phyloP scores from a whole-genome alignment of 2,113 vertebrate genomes.

The Atherinomorus stipes region DNA sequence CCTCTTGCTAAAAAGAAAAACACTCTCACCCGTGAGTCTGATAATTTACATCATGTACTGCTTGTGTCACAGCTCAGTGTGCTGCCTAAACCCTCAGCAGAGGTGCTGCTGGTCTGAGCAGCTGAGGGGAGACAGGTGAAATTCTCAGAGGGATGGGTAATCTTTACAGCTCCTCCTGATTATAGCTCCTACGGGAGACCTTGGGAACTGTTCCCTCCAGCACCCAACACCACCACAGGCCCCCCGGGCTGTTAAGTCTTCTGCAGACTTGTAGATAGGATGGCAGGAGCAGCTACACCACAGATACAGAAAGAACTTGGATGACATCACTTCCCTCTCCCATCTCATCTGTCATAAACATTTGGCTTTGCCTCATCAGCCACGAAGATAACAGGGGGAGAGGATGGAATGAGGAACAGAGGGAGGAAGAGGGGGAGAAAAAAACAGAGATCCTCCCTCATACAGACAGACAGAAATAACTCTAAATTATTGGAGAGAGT shows the following conservation, averaged over 20 bases:
- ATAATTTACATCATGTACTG: conserved; percentile 78
- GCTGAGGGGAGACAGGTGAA: conserved; percentile 73
- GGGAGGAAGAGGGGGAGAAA: conserved; percentile 35
- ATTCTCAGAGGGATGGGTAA: conserved; percentile 69
- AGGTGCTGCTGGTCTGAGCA: conserved; percentile 59
- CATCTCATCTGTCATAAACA: conserved; percentile 84
- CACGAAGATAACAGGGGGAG: conserved; percentile 68
- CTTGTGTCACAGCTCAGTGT: conserved; percentile 70
- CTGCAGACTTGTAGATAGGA: conserved; percentile 61
- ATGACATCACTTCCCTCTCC: conserved; percentile 84
- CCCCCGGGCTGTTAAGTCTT: conserved; percentile 60
- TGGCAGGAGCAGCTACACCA: conserved; percentile 42
- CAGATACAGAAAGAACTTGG: conserved; percentile 74
- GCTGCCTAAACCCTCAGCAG: conserved; percentile 34
- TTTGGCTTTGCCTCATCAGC: conserved; percentile 78
- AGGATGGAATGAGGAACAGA: conserved; percentile 47
- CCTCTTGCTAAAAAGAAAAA: conserved; percentile 57
- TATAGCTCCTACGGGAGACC: conserved; percentile 61
- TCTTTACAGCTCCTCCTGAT: conserved; percentile 72
- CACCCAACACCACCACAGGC: conserved; percentile 52
- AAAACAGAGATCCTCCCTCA: conserved; percentile 55
- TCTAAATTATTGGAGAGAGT: conserved; percentile 64
- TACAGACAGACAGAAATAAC: conserved; percentile 60
- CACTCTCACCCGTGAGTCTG: conserved; percentile 70
- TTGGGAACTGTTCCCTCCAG: conserved; percentile 79